Conservation (phyloP, 2,888 invertebrate genomes). For the Punctoribates punctum region DNA sequence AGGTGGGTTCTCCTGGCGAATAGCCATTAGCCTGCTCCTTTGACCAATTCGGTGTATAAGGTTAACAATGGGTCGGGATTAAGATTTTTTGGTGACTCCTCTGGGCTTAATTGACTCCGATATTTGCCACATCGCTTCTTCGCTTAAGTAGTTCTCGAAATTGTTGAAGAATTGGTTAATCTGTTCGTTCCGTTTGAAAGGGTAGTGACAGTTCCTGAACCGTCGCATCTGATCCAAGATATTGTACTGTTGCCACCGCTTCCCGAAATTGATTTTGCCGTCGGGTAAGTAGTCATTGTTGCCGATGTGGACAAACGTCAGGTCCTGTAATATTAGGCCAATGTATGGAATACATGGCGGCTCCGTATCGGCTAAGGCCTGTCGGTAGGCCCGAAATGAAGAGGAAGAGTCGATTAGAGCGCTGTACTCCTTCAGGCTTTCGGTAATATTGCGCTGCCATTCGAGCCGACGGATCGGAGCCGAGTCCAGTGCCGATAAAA, state of each 20-base stretch:
- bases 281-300: conserved; percentile 85
- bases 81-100: conserved; percentile 35
- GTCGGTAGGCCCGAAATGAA: conserved; percentile 93
- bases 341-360: conserved; percentile 99
- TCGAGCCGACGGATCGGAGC: conserved; percentile 88
- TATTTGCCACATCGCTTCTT: conserved; percentile 98
- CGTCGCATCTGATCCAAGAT: conserved; percentile 97
- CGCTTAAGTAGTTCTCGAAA: conserved; percentile 90
- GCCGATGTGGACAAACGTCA: conserved; percentile 97
- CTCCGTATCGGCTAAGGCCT: conserved; percentile 86
- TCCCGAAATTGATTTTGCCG: conserved; percentile 86
- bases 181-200: conserved; percentile 85
- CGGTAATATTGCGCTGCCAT: conserved; percentile 85
- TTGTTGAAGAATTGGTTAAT: conserved; percentile 93
- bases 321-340: conserved; percentile 94
- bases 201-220: conserved; percentile 92
- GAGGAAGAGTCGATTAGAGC: conserved; percentile 96
- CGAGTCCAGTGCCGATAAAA: conserved; percentile 93
- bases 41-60: too few species aligned
- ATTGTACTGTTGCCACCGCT: conserved; percentile 97
- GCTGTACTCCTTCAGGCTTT: conserved; percentile 83
- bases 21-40: too few species aligned
- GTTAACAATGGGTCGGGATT: too few species aligned
- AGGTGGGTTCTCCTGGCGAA: too few species aligned
- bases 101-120: conserved; percentile 94